Base-by-base conservation (phyloP, 2,888 invertebrate species). In the Lepidocyrtoides sp. region DNA sequence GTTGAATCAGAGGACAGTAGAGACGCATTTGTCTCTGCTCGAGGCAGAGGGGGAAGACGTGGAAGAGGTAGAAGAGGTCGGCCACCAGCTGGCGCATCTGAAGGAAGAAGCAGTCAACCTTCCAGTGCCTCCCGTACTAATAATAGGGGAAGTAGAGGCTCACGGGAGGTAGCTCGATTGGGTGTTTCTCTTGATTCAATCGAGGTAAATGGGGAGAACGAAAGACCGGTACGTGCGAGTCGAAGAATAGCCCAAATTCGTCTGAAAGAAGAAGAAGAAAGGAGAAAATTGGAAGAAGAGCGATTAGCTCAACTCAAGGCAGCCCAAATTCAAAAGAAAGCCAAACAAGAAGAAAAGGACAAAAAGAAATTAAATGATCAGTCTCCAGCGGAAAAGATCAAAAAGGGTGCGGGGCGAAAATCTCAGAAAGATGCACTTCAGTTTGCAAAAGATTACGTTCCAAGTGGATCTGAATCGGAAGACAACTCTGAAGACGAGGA, bases 211-310 rank as follows among this genome's bases (percentile, higher is more conserved):
- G 91, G 90, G 0, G 83, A 91, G 20, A 95, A 95, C 0, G 94
- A 95, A 23, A 95, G 96, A 17, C 96, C 96, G 0, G 97, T 98
- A 3, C 95, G 98, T 7, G 97, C 98, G 94, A 98, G 98, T 1
- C 96, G 98, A 0, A 96, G 98, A 91, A 98, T 98, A 94, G 98
- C 98, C 0, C 98, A 98, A 95, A 96, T 98, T 94, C 98, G 98
- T 95, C 98, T 98, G 90, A 97, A 97, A 93, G 98, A 98, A 95
- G 98, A 98, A 95, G 97, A 97, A 0, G 97, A 98, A 91, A 95
- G 97, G 0, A 95, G 97, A 12, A 96, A 97, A 92, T 95, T 97
- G 81, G 98, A 98, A 94, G 98, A 98, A 94, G 96, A 97, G n/a
- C 96, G 97, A 0, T 94, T 97, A 66, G 96, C 96, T 1, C 96